Evolutionary conservation across 2,888 invertebrate species (phyloP).

Genomic region (Hesperia comma): DNA sequence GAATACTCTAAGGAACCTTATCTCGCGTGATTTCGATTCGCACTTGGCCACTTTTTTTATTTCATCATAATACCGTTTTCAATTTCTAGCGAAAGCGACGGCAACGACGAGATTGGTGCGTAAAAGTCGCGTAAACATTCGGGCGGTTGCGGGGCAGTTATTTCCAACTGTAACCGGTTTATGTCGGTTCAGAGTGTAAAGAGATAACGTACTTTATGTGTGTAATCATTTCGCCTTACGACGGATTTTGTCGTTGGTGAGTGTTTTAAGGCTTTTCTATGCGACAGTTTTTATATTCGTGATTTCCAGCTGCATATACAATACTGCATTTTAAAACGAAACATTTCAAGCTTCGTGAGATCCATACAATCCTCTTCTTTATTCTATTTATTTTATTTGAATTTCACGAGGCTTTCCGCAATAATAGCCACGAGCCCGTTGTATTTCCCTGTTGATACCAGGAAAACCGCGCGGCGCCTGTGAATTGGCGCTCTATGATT

Average conservation of each 20-base stretch:
- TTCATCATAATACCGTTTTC: slow-evolving; percentile 78
- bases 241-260: slow-evolving; percentile 67
- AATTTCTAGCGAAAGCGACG: slow-evolving; percentile 69
- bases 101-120: slow-evolving; percentile 71
- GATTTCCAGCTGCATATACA: slow-evolving; percentile 52
- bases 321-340: not conserved
- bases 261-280: slow-evolving; percentile 68
- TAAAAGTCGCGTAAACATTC: slow-evolving; percentile 80
- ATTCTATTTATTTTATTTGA: not conserved
- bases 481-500: slow-evolving; percentile 77
- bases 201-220: slow-evolving; percentile 80
- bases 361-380: not conserved
- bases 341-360: too few relatives aligned
- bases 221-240: slow-evolving; percentile 80
- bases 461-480: slow-evolving; percentile 58
- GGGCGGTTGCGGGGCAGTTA: slow-evolving; percentile 74
- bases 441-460: slow-evolving; percentile 31
- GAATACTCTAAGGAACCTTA: not conserved
- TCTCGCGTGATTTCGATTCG: not conserved
- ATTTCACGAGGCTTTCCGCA: not conserved
- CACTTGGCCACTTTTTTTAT: slow-evolving; percentile 50
- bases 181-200: slow-evolving; percentile 74
- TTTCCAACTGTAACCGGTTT: slow-evolving; percentile 75
- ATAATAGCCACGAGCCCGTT: slow-evolving; percentile 3
- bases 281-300: slow-evolving; percentile 55